These are phyloP conservation scores for Cromileptes altivelis DNA, from an alignment of 2,113 vertebrate species.

Conservation along the genomic window DNA sequence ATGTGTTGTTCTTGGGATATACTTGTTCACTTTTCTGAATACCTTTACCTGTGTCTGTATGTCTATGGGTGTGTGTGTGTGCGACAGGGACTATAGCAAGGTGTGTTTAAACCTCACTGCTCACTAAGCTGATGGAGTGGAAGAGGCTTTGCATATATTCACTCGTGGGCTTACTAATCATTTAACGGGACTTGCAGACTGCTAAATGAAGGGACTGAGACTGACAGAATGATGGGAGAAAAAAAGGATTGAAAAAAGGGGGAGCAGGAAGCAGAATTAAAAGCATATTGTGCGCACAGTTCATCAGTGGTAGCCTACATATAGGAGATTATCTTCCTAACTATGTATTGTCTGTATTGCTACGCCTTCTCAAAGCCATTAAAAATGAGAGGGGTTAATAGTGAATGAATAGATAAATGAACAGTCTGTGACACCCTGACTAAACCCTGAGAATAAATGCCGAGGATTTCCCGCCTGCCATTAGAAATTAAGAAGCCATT, in stretches of 20 bases:
- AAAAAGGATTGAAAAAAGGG: constrained; percentile 20
- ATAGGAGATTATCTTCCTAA: constrained; percentile 19
- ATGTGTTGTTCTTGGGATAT: constrained; percentile 40
- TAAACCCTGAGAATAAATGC: neutral
- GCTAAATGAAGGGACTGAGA: constrained; percentile 51
- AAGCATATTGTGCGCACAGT: constrained; percentile 15
- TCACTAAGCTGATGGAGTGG: constrained; percentile 75
- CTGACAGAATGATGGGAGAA: constrained; percentile 24
- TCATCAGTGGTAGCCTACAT: constrained; percentile 8
- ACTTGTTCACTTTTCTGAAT: constrained; percentile 48
- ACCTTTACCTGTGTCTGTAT: constrained; percentile 28
- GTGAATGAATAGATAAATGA: neutral
- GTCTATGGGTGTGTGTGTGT: constrained; percentile 33
- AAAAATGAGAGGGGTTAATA: neutral
- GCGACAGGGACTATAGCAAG: constrained; percentile 58
- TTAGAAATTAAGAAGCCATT: constrained; percentile 6
- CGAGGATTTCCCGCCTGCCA: neutral
- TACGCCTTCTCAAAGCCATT: neutral
- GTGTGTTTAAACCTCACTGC: constrained; percentile 71
- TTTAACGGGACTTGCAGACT: constrained; percentile 68
- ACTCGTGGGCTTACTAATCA: constrained; percentile 77
- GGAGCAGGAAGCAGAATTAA: constrained; percentile 9
- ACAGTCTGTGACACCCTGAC: neutral
- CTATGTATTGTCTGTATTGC: neutral
- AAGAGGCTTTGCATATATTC: constrained; percentile 79